Evolutionary conservation across 2,113 vertebrate genomes (phyloP).

Genomic region (Condylura cristata): DNA sequence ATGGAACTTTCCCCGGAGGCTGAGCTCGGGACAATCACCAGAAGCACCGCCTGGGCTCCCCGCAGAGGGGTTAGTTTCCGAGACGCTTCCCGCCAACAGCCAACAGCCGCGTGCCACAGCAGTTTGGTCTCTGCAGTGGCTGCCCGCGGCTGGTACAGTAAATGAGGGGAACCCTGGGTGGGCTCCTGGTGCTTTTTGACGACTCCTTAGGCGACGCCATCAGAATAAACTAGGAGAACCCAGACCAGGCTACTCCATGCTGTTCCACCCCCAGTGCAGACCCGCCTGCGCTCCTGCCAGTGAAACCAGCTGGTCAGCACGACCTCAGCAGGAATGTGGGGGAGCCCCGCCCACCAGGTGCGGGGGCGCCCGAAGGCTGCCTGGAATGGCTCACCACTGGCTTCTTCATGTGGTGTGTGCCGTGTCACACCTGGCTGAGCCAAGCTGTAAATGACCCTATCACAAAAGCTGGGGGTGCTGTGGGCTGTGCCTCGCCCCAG

Average conservation of each 20-base stretch:
- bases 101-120: accelerated
- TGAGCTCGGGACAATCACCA: slow-evolving; percentile 21
- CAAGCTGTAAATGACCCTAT: neutral
- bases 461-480: neutral
- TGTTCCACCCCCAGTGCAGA: neutral
- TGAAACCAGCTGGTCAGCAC: accelerated
- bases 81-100: neutral
- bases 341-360: neutral
- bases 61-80: neutral
- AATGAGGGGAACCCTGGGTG: neutral
- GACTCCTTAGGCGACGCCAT: neutral
- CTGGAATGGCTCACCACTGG: neutral
- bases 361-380: neutral
- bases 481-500: neutral
- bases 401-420: neutral
- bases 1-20: slow-evolving; percentile 60
- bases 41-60: slow-evolving; percentile 21
- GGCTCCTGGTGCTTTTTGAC: neutral
- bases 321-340: neutral
- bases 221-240: neutral
- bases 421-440: neutral
- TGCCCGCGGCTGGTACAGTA: neutral
- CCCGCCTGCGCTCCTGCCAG: neutral
- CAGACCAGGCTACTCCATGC: neutral
- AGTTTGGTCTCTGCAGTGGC: neutral